Conservation (phyloP, 2,113 vertebrate genomes). For the Tachysurus fulvidraco region DNA sequence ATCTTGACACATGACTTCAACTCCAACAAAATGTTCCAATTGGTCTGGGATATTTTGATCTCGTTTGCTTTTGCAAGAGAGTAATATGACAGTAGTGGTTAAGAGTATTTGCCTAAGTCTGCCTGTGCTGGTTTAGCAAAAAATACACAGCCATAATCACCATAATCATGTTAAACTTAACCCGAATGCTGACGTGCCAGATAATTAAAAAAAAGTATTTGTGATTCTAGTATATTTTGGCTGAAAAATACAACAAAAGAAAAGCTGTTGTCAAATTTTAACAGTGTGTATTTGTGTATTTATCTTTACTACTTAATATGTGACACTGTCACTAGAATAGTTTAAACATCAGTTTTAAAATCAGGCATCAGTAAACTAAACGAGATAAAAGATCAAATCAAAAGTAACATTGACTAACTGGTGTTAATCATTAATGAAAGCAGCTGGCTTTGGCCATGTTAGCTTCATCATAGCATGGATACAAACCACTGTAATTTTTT, state of each 20-base stretch:
- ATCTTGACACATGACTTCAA: neutral
- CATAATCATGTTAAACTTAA: neutral
- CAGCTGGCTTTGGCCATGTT: too few relatives aligned
- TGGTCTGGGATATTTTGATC: neutral
- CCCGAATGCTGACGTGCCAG: neutral
- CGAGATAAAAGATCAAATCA: neutral
- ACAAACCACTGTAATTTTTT: neutral
- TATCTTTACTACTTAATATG: neutral
- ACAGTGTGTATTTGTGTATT: neutral
- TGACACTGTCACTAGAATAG: neutral
- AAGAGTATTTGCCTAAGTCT: neutral
- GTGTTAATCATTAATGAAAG: constrained; percentile 34
- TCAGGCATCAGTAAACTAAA: neutral
- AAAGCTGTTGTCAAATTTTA: neutral
- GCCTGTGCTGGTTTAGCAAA: neutral
- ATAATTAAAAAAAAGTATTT: neutral
- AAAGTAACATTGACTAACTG: neutral
- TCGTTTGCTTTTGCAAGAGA: neutral
- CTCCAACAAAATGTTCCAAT: neutral
- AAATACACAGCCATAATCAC: neutral
- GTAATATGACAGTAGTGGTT: too few relatives aligned
- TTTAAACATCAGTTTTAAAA: neutral
- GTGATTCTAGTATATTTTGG: neutral
- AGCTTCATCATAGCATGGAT: neutral
- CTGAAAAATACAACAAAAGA: neutral